Evolutionary conservation across 2,888 invertebrate species (phyloP), one percentile per base, ranked within the genome.

Genomic region (Julus scanicus): DNA sequence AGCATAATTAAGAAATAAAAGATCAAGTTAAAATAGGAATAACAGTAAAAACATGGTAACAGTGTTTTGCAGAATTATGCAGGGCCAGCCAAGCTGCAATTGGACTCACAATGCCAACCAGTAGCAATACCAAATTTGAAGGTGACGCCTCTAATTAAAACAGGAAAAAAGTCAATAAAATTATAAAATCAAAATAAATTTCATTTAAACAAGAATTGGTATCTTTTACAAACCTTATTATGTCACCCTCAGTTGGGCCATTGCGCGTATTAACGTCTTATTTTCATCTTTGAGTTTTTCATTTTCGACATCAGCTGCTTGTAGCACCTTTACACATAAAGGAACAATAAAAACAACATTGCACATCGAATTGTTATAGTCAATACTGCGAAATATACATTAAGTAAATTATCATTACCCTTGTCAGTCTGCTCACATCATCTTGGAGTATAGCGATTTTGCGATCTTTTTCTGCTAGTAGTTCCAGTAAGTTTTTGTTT

Each of bases 381-480:
- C 29, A 29, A 29, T 29, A 29, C 29, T 29, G 29, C 29, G 29
- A 29, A 29, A 29, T 29, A 29, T 29, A 29, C 29, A 29, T 29
- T 29, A 29, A 29, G 29, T 29, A 29, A 20, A 40, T 15, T 15
- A n/a, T 44, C 90, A 91, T 91, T 88, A 92, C 92, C 57, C 91
- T 91, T 84, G 92, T 91, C 86, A 92, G 91, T 88, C 92, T 91
- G 39, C 91, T 89, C 9, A 93, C 90, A 40, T 92, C 91, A n/a
- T 91, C 91, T 89, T 93, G 92, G 4, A 93, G 90, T 3, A 91
- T 90, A 89, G 91, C 91, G 89, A 93, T 93, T 90, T 92, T 92
- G 88, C 91, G 91, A 90, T 93, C 92, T 63, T 92, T 91, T 89
- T 92, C 92, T 88, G 92, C 92, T 87, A 93, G 90, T 8, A 92